Conservation (phyloP, 2,888 invertebrate genomes). For the Polydrusus cervinus region DNA sequence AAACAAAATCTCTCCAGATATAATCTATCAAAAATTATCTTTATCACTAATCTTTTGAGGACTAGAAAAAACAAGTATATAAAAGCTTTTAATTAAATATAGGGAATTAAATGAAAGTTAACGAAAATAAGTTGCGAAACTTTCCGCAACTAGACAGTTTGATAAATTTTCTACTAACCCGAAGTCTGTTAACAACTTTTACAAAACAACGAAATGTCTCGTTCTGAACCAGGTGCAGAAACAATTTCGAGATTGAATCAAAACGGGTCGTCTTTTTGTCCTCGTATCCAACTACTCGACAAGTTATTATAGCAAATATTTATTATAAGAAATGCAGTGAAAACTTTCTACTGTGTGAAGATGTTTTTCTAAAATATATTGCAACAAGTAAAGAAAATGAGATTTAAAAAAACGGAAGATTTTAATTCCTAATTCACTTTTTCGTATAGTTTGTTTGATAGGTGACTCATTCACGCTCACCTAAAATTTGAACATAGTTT, state of each 20-base stretch:
- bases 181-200: constrained; percentile 14
- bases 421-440: too few species aligned
- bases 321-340: constrained; percentile 1
- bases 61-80: too few species aligned
- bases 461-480: too few species aligned
- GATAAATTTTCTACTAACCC: constrained; percentile 12
- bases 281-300: constrained; percentile 19
- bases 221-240: constrained; percentile 18
- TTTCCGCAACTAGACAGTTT: constrained; percentile 12
- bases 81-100: too few species aligned
- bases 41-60: too few species aligned
- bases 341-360: neutral
- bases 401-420: too few species aligned
- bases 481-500: too few species aligned
- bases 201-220: constrained; percentile 10
- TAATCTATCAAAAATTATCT: too few species aligned
- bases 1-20: too few species aligned
- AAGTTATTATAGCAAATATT: constrained; percentile 17
- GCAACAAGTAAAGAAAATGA: too few species aligned
- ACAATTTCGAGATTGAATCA: constrained; percentile 25
- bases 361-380: too few species aligned
- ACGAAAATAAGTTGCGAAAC: neutral
- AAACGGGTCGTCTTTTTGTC: constrained; percentile 18
- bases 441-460: too few species aligned
- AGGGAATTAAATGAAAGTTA: neutral